Base-by-base conservation (phyloP, 37 sponge, comb jelly and placozoan genomes). In the Ephydatia muelleri region DNA sequence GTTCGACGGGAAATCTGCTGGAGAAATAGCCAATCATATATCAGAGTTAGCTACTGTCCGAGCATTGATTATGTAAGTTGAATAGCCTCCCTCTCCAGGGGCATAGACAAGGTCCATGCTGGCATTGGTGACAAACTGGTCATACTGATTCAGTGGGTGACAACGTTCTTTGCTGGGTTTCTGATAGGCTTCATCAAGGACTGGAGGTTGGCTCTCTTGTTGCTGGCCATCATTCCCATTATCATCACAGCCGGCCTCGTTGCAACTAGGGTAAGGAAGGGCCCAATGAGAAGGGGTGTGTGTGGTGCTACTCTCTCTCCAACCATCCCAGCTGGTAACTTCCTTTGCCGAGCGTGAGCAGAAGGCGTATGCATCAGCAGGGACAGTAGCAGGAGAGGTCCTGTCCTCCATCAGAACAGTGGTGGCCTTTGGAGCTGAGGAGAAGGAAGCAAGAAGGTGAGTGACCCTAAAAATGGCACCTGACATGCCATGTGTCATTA, bases 321-420 rank as follows among this genome's bases (percentile, higher is more conserved):
- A 1, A 57, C 57, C 57, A 43, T 57, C 57, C 28, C 67, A 96
- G 94, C 33, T 90, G 33, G 68, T 93, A 16, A 84, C 88, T 8
- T 65, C 75, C 16, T 90, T 93, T 68, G 65, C 91, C 36, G 84
- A 40, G 21, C 86, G 84, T 30, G 98, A 92, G 68, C 95, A 94
- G 89, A 87, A 74, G 57, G 96, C 94, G 14, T 98, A 98, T 83
- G 96, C 96, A 21, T 30, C 83, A 39, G 98, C 98, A 9, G 98
- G 98, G 32, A 82, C 83, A 6, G 88, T 97, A 14, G 94, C 95
- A 29, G 91, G 89, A 77, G 97, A 97, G 75, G 94, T 97, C 0
- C 64, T 97, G 34, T 91, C 95, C 29, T 83, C 97, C 49, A 94
- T 97, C 49, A 76, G 95, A 30, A 97, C 97, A 28, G 97, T 97